Evolutionary conservation across 2,797 vertebrate genomes (phyloP), one percentile per base, ranked within the genome.

Genomic region (Salarias fasciatus): DNA sequence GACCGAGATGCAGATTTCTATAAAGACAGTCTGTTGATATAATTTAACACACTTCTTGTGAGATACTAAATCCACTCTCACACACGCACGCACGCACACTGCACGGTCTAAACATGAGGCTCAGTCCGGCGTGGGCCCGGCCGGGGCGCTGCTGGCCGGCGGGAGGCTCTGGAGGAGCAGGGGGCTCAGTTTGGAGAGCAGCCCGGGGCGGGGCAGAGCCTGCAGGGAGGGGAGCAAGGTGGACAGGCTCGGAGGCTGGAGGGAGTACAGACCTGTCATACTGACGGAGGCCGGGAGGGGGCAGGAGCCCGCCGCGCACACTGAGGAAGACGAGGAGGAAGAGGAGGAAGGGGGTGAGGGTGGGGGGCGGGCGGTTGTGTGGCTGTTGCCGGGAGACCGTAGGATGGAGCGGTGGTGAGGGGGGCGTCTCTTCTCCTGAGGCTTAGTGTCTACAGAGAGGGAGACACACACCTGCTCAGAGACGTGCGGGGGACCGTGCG

Each of bases 201-300:
- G 83, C 73, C 79, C 85, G 6, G 76, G 77, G 0, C 66, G 82
- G 44, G 85, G 88, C 60, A 88, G 86, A 35, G 84, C 86, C 76
- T 91, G 91, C 41, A 93, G 82, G 79, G 90, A 91, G 68, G 93
- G 91, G 50, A 92, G 85, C 86, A 91, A 68, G 66, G 63, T 71
- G 77, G 91, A 87, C 67, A 92, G 79, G 75, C 84, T 82, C 67
- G 86, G 87, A 53, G 87, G 82, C 88, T 85, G 90, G 62, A 87
- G 71, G 58, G 87, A 76, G 86, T 93, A 96, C 95, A 92, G 88
- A 96, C 95, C 95, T 95, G 95, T 88, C 87, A 92, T 77, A 83
- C 84, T 92, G 89, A 95, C 89, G 77, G 94, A 88, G 63, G 84
- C 81, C 5, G 93, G 89, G 63, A 95, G 90, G 45, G 92, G 82